Percentiles rank a stretch among this genome's conserved stretches.
These are phyloP conservation scores for Hippocampus barbouri DNA, from an alignment of 2,113 vertebrate genomes.

Conservation along the genomic window DNA sequence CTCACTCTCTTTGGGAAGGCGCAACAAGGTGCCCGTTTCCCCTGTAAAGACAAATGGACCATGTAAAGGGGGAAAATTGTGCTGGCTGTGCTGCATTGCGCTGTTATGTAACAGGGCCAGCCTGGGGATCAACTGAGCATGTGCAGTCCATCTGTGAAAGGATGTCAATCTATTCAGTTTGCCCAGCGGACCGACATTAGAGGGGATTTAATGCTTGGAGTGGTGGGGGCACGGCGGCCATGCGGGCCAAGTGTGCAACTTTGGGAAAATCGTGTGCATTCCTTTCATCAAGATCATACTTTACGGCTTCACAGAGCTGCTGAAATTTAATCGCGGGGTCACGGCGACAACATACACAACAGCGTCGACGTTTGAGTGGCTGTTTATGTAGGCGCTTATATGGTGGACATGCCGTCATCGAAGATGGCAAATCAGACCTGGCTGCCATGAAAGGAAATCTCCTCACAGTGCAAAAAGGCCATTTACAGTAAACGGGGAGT, in stretches of 20 bases:
- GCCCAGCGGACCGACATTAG: constrained; percentile 24
- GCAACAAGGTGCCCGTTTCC: background rate
- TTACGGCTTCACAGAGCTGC: constrained; percentile 2
- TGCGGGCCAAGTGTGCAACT: constrained; percentile 15
- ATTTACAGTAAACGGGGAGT: constrained; percentile 40
- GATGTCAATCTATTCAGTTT: constrained; percentile 36
- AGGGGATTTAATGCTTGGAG: constrained; percentile 53
- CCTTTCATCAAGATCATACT: background rate
- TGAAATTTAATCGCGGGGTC: constrained; percentile 17
- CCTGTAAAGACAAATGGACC: constrained; percentile 11
- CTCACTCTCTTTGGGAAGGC: background rate
- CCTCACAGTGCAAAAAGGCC: constrained; percentile 1
- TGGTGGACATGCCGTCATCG: constrained; percentile 22
- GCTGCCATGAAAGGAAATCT: constrained; percentile 26
- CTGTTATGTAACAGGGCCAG: constrained; percentile 50
- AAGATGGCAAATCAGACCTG: constrained; percentile 30
- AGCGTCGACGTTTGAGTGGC: constrained; percentile 7
- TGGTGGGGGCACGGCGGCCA: constrained; percentile 24
- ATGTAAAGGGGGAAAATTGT: constrained; percentile 5
- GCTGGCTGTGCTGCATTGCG: constrained; percentile 22
- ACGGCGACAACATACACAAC: constrained; percentile 9
- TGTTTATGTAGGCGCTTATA: constrained; percentile 36
- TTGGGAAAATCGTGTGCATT: constrained; percentile 35
- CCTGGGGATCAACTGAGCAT: constrained; percentile 43
- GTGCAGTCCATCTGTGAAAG: constrained; percentile 41